Conservation (phyloP, 2,888 invertebrate genomes). For the Eustalomyia histrio region DNA sequence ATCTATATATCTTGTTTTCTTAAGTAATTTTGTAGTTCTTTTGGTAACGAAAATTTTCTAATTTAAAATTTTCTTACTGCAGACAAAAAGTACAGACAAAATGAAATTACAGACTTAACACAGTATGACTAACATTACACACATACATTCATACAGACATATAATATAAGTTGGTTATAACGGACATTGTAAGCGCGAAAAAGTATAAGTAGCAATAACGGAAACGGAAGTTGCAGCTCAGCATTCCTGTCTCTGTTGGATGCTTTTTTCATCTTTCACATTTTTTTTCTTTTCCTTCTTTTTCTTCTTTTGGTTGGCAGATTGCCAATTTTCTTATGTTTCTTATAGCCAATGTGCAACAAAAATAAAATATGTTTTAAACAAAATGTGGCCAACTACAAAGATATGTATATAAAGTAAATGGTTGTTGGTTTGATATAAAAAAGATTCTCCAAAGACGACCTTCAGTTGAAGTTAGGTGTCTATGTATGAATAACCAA, state of each 20-base stretch:
- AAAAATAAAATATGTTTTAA: constrained; percentile 53
- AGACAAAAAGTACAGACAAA: constrained; percentile 39
- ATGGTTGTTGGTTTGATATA: constrained; percentile 15
- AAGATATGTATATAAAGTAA: constrained; percentile 33
- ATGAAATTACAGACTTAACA: constrained; percentile 18
- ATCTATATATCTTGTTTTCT: background rate
- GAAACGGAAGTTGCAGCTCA: constrained; percentile 68
- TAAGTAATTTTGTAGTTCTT: background rate
- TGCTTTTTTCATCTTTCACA: constrained; percentile 2
- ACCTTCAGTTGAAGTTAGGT: constrained; percentile 60
- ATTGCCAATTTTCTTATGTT: constrained; percentile 57
- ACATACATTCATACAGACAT: background rate
- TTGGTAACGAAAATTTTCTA: constrained; percentile 3
- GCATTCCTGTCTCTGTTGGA: constrained; percentile 53
- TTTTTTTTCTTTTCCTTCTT: background rate
- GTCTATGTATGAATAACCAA: constrained; percentile 35
- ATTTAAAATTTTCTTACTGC: constrained; percentile 29
- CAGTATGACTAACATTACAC: background rate
- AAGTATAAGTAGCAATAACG: constrained; percentile 64
- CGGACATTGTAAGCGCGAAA: constrained; percentile 65
- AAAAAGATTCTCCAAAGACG: constrained; percentile 44
- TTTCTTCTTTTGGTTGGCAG: constrained; percentile 53
- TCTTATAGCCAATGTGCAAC: constrained; percentile 30
- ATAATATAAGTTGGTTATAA: constrained; percentile 30
- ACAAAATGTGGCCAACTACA: constrained; percentile 53